Percentiles rank a stretch among this genome's conserved stretches.
Conservation (phyloP, 2,113 vertebrate species). For the Sylvia atricapilla region DNA sequence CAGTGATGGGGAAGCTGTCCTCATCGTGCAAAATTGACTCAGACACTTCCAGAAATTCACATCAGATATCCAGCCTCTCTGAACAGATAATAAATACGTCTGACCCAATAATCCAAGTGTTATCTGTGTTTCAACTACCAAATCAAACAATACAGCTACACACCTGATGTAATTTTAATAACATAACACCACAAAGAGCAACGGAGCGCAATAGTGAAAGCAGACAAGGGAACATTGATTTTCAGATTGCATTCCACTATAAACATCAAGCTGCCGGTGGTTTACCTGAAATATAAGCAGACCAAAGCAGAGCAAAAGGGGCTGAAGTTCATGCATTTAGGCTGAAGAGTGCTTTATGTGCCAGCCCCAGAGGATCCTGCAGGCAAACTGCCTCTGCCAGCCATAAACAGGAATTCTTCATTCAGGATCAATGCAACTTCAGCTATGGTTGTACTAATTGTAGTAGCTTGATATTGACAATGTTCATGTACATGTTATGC, state of each 20-base stretch:
- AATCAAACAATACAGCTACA: conserved; percentile 51
- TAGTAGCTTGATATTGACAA: not conserved
- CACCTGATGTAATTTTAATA: conserved; percentile 68
- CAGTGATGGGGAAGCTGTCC: conserved; percentile 11
- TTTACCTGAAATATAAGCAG: conserved; percentile 57
- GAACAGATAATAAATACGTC: conserved; percentile 61
- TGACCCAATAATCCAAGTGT: conserved; percentile 64
- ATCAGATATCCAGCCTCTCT: conserved; percentile 59
- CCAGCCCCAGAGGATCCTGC: not conserved
- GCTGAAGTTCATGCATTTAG: conserved; percentile 8
- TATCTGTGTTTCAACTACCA: conserved; percentile 55
- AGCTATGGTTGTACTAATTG: not conserved
- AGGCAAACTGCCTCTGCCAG: not conserved
- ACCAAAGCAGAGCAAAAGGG: not conserved
- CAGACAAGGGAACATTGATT: conserved; percentile 59
- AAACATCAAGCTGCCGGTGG: conserved; percentile 41
- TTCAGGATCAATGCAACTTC: conserved; percentile 20
- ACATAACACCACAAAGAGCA: conserved; percentile 59
- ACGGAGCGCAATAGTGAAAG: conserved; percentile 38
- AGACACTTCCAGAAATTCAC: conserved; percentile 63
- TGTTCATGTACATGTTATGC: not conserved
- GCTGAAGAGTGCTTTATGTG: not conserved
- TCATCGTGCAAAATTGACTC: conserved; percentile 48
- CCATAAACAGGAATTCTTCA: not conserved
- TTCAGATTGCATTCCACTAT: conserved; percentile 52